Evolutionary conservation across 35 echinoderm and acorn worm species (phyloP).

Genomic region (Ophioderma brevispina): DNA sequence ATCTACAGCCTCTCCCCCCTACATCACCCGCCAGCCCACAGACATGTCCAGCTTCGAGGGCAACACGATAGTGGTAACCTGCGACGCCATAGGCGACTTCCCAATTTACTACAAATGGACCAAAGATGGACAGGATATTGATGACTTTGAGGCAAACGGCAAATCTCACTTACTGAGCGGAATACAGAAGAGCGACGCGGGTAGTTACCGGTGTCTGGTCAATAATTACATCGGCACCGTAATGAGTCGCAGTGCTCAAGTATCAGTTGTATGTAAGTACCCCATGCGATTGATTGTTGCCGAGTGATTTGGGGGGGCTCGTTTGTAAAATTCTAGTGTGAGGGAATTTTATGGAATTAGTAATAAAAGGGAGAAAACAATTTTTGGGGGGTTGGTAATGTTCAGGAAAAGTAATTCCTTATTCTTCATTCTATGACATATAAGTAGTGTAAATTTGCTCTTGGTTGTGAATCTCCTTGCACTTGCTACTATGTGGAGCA

Average conservation of each 20-base stretch:
- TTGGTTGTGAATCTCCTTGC: too few species aligned
- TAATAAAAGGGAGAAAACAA: too few species aligned
- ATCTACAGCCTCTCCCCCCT: slow-evolving; percentile 24
- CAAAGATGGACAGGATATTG: slow-evolving; percentile 25
- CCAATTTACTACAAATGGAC: slow-evolving; percentile 67
- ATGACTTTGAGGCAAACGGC: not conserved
- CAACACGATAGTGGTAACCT: slow-evolving; percentile 41
- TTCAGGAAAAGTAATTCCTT: too few species aligned
- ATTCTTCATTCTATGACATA: too few species aligned
- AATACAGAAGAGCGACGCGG: slow-evolving; percentile 40
- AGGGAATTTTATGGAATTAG: too few species aligned
- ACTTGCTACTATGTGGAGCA: too few species aligned
- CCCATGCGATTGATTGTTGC: not conserved
- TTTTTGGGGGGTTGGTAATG: too few species aligned
- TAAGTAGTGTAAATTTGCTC: too few species aligned
- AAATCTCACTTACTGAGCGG: not conserved
- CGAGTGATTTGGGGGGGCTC: not conserved
- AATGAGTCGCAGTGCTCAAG: slow-evolving; percentile 63
- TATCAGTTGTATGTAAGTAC: slow-evolving; percentile 72
- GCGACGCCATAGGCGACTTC: slow-evolving; percentile 38
- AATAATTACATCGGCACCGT: slow-evolving; percentile 55
- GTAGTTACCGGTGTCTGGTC: slow-evolving; percentile 65
- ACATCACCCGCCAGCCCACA: slow-evolving; percentile 45
- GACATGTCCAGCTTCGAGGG: slow-evolving; percentile 19
- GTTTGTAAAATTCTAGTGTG: not conserved